Percentiles rank a stretch among this genome's conserved stretches.
Conservation (phyloP, 1,140 invertebrate species). For the Oryctes rhinoceros region DNA sequence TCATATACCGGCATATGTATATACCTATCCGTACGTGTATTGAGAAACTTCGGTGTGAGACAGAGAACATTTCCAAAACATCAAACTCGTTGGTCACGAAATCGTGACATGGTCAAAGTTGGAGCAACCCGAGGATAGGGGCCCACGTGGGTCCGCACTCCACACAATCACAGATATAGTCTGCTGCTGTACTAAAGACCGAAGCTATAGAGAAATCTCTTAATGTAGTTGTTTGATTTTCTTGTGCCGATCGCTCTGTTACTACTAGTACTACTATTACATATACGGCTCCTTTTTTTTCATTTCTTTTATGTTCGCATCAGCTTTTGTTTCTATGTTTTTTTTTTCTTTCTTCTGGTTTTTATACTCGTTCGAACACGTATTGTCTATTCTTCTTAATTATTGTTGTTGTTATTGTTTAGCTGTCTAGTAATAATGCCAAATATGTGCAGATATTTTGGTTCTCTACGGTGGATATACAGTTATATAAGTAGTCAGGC, state of each 20-base stretch:
- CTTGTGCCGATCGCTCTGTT: background rate
- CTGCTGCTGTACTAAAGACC: background rate
- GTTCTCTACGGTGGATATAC: background rate
- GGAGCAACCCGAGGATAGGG: conserved; percentile 28
- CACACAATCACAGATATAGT: conserved; percentile 9
- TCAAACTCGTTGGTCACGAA: conserved; percentile 42
- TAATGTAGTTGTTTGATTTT: conserved; percentile 32
- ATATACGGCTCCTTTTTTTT: background rate
- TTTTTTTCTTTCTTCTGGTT: background rate
- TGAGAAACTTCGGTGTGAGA: conserved; percentile 41
- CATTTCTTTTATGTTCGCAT: background rate
- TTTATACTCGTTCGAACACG: background rate
- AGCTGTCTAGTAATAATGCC: background rate
- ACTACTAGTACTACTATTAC: conserved; percentile 21
- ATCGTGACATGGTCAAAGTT: conserved; percentile 42
- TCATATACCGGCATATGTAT: background rate
- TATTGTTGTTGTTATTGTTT: conserved; percentile 24
- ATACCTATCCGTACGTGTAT: background rate
- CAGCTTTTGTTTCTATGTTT: background rate
- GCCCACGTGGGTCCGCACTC: conserved; percentile 41
- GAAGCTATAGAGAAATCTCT: background rate
- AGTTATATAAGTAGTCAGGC: background rate
- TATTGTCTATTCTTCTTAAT: background rate
- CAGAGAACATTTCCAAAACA: conserved; percentile 41
- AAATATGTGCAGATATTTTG: background rate